Evolutionary conservation across 1,140 invertebrate genomes (phyloP).

Genomic region (Drosophila nebulosa): DNA sequence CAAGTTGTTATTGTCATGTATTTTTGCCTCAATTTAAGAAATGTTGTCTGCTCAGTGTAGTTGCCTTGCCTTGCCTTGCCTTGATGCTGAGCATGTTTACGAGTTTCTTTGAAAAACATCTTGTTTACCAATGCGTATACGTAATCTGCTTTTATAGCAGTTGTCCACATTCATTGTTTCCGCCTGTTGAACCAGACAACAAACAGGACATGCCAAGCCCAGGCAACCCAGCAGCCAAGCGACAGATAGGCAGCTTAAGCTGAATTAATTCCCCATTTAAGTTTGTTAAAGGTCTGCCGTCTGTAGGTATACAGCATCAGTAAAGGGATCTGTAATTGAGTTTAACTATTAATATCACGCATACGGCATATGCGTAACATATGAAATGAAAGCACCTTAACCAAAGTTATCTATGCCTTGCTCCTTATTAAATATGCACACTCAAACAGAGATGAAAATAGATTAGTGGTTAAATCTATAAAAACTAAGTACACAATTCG

Average conservation of each 20-base stretch:
- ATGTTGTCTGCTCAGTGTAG: not conserved
- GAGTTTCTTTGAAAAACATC: constrained; percentile 23
- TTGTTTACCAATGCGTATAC: constrained; percentile 40
- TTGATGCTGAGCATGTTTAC: not conserved
- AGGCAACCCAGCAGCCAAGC: not conserved
- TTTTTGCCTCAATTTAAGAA: not conserved
- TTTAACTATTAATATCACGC: constrained; percentile 51
- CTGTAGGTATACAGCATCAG: not conserved
- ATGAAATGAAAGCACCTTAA: constrained; percentile 13
- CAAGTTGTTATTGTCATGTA: not conserved
- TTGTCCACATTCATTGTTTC: constrained; percentile 1
- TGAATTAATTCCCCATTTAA: constrained; percentile 38
- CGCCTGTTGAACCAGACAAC: not conserved
- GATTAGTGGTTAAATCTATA: constrained; percentile 20
- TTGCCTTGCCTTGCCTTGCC: too few relatives aligned
- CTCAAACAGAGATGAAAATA: not conserved
- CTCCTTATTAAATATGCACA: constrained; percentile 21
- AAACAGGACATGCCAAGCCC: not conserved
- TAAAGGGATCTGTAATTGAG: constrained; percentile 40
- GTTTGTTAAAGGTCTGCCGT: constrained; percentile 29
- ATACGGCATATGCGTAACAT: constrained; percentile 48
- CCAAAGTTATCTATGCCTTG: not conserved
- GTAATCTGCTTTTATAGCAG: constrained; percentile 42
- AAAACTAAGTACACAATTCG: constrained; percentile 19
- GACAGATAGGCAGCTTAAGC: not conserved